Base-by-base conservation (phyloP, 2,797 vertebrate species). In the Anolis apletophallus region DNA sequence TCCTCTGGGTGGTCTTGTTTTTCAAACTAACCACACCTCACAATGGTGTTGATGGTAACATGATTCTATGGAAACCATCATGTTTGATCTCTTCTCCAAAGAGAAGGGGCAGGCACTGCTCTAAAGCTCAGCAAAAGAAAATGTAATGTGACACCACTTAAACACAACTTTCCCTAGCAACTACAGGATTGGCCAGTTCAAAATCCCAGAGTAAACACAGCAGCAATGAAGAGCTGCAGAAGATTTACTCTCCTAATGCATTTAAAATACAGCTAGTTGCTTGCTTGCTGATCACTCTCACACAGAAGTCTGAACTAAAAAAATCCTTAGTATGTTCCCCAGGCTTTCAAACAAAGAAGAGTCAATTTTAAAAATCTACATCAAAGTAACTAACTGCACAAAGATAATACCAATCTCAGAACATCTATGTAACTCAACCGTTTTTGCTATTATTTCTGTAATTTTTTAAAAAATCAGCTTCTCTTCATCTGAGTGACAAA, bases 401-500 rank as follows among this genome's bases (percentile, higher is more conserved):
- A 84, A 77, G 50, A 34, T 77, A 68, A n/a, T 46, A 40, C 69
- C 14, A 34, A 1, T 40, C 54, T 19, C 23, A 19, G 32, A 32
- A 69, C 50, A 50, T 52, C 17, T 54, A 52, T 67, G 55, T 1
- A 64, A 50, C 75, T 84, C 52, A 76, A 26, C 21, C 64, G 11
- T 52, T 67, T 34, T 34, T 4, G 21, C 3, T 17, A 69, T 80
- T 17, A 69, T 80, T 29, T 57, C 59, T 72, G 29, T 13, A 32
- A 69, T 72, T 13, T 36, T 84, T 50, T 83, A 26, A 64, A 64
- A 29, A 77, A 77, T 57, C 74, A 29, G 32, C 46, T 85, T 85
- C 46, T 69, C 50, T 84, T 84, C 50, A 6, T 75, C 21, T 67
- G 50, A n/a, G 3, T 59, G 36, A 29, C 9, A 59, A 29, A 61